phyloP scores from a whole-genome alignment of 2,888 invertebrate species.

The Andrena trimmerana region DNA sequence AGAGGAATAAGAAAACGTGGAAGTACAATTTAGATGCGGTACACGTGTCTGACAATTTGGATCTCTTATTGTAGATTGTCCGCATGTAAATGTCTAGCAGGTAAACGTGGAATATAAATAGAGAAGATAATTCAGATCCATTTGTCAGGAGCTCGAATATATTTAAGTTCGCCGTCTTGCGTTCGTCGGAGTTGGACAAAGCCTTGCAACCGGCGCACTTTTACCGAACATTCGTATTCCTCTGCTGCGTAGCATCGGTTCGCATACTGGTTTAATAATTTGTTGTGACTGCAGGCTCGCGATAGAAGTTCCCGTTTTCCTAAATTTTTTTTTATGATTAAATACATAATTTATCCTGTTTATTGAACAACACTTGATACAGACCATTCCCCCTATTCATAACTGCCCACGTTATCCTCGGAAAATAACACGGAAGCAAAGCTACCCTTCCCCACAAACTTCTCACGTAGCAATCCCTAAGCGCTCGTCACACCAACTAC shows the following conservation, averaged over 20 bases:
- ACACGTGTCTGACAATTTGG: constrained; percentile 50
- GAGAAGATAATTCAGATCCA: constrained; percentile 26
- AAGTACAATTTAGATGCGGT: constrained; percentile 29
- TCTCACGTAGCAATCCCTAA: too few species aligned
- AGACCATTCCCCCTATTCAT: too few species aligned
- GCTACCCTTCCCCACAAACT: too few species aligned
- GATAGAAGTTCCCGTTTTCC: neutral
- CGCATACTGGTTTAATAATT: neutral
- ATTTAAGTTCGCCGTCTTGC: constrained; percentile 31
- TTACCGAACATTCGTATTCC: constrained; percentile 9
- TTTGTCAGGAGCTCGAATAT: constrained; percentile 52
- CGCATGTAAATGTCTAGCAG: constrained; percentile 42
- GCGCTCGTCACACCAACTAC: too few species aligned
- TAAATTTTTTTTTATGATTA: too few species aligned
- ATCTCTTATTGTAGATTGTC: constrained; percentile 43
- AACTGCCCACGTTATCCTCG: too few species aligned
- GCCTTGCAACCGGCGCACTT: neutral
- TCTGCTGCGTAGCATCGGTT: too few species aligned
- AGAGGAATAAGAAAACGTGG: neutral
- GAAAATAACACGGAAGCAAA: too few species aligned
- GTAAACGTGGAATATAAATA: constrained; percentile 57
- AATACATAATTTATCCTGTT: too few species aligned
- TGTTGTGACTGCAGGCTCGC: neutral
- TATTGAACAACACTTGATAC: too few species aligned
- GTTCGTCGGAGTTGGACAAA: neutral